A percentile compares a stretch with the other conserved stretches of the same genome.
Evolutionary conservation across 2,113 vertebrate species (phyloP).

Genomic region (Mesocricetus auratus): DNA sequence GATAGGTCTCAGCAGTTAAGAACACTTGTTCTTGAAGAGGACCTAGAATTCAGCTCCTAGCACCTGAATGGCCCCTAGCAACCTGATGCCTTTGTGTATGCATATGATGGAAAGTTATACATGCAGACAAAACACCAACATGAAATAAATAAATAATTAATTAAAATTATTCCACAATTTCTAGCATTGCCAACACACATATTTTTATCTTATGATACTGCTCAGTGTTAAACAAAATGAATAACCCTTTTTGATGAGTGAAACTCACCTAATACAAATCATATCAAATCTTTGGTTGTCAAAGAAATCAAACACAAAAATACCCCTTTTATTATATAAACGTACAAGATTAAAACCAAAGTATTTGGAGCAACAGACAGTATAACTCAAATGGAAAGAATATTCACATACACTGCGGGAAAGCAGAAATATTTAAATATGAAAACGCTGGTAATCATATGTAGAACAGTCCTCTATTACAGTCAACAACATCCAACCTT

Average conservation of each 20-base stretch:
- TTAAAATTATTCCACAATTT: background rate
- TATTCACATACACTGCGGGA: background rate
- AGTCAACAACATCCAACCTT: background rate
- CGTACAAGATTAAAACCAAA: background rate
- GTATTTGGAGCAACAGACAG: too few relatives aligned
- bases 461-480: background rate
- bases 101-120: background rate
- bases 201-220: background rate
- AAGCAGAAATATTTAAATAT: too few relatives aligned
- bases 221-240: background rate
- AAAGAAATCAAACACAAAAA: background rate
- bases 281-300: background rate
- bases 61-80: accelerated
- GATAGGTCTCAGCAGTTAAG: background rate
- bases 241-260: background rate
- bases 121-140: background rate
- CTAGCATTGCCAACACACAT: background rate
- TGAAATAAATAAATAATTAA: too few relatives aligned
- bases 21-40: background rate
- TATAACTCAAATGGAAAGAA: background rate
- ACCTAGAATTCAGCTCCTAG: too few relatives aligned
- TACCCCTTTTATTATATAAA: background rate
- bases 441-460: too few relatives aligned
- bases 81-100: too few relatives aligned
- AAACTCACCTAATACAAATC: background rate